phyloP scores from a whole-genome alignment of 2,888 invertebrate genomes.

The Nasonia oneida region DNA sequence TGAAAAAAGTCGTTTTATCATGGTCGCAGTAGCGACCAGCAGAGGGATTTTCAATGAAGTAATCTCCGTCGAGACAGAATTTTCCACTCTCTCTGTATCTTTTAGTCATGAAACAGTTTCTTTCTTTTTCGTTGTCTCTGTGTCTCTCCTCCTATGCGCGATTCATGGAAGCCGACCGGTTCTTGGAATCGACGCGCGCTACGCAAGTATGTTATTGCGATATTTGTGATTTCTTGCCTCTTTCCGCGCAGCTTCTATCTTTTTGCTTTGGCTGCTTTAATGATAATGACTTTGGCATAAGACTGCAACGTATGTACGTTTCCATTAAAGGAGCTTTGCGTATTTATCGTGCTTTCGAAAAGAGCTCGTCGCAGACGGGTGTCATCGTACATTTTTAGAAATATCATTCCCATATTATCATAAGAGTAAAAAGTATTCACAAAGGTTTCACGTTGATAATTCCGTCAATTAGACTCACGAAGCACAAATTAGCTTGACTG shows the following conservation, averaged over 20 bases:
- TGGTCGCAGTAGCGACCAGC: not conserved
- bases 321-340: conserved; percentile 53
- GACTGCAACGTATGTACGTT: conserved; percentile 28
- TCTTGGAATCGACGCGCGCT: conserved; percentile 53
- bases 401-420: not conserved
- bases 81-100: conserved; percentile 8
- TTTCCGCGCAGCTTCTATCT: not conserved
- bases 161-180: conserved; percentile 61
- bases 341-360: conserved; percentile 45
- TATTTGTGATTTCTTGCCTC: conserved; percentile 61
- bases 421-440: too few relatives aligned
- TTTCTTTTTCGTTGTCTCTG: conserved; percentile 51
- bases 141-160: conserved; percentile 4
- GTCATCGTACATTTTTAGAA: not conserved
- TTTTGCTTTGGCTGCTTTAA: conserved; percentile 44
- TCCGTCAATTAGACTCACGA: too few relatives aligned
- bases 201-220: conserved; percentile 58
- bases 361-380: not conserved
- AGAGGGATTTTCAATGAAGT: conserved; percentile 30
- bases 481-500: not conserved
- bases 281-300: conserved; percentile 60
- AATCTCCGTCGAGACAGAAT: not conserved
- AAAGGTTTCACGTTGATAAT: too few relatives aligned
- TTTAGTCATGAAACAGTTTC: conserved; percentile 53
- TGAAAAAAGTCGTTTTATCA: not conserved